phyloP scores from a whole-genome alignment of 2,888 invertebrate genomes.

The Protodeltote pygarga region DNA sequence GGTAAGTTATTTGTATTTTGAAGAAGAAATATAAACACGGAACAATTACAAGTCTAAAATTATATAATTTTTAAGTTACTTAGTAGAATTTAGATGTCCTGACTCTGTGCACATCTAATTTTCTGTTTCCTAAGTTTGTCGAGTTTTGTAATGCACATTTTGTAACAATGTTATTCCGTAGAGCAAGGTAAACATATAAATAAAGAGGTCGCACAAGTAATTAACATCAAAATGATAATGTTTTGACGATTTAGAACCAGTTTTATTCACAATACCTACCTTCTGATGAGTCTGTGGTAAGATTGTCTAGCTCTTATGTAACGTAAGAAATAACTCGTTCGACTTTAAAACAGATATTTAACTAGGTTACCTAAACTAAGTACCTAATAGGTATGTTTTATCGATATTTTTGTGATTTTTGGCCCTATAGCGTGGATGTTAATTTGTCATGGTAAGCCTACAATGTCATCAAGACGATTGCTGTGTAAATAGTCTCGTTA shows the following conservation, averaged over 20 bases:
- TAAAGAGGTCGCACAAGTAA: constrained; percentile 39
- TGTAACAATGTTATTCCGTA: constrained; percentile 41
- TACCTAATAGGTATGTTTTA: no score
- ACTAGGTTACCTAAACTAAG: no score
- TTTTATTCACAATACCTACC: constrained; percentile 26
- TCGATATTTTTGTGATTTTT: constrained; percentile 14
- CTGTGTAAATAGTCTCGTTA: constrained; percentile 65
- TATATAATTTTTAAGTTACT: constrained; percentile 10
- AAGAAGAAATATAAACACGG: constrained; percentile 40
- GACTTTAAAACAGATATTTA: no score
- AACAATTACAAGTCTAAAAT: constrained; percentile 26
- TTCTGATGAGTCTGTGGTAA: constrained; percentile 11
- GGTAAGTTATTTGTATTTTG: constrained; percentile 36
- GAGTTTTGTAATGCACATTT: constrained; percentile 39
- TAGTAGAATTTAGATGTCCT: neutral
- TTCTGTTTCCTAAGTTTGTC: constrained; percentile 21
- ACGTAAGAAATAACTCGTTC: no score
- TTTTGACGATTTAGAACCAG: constrained; percentile 29
- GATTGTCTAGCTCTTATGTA: neutral
- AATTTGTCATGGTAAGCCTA: constrained; percentile 26
- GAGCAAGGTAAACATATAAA: constrained; percentile 42
- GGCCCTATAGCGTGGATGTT: constrained; percentile 6
- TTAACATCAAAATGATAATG: constrained; percentile 35
- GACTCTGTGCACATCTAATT: neutral
- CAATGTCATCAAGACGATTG: constrained; percentile 46